Evolutionary conservation across 2,888 invertebrate species (phyloP), one percentile per base, ranked within the genome.

Genomic region (Anthrax anthrax): DNA sequence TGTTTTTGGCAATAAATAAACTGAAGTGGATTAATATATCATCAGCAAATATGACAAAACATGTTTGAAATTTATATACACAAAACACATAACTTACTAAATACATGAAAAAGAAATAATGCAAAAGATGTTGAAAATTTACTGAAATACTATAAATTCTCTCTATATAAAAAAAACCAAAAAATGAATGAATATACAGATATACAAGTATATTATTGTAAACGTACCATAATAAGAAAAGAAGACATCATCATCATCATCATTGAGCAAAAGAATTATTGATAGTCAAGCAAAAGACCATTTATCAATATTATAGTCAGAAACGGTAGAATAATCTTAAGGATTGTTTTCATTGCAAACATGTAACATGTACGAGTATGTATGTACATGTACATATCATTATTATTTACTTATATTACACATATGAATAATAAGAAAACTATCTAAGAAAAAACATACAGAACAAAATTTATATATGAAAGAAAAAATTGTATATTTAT

Each of bases 231-330:
- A n/a, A n/a, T n/a, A 37, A 37, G 44, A 32, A 27, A 42, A 34
- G 14, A 39, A 16, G 39, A 29, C n/a, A 29, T 18, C 43, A 47
- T 47, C 43, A 46, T 23, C 23, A 23, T 23, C 8, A 23, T 23
- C 23, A 23, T 23, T 23, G 40, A 42, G 39, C 42, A 43, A 46
- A 50, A 44, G 48, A 46, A 51, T 51, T 51, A 51, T 51, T 51
- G 48, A 51, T 51, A 48, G 50, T 42, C 48, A 40, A n/a, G 46
- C 36, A 51, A 43, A 44, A 44, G 41, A 37, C 46, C 39, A 45
- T 48, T 51, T 48, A 48, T 51, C 50, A 51, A 51, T 48, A 48
- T 48, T 51, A 48, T 44, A 48, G 48, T 50, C 50, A 50, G 37
- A 39, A 48, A 44, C 46, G 42, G 46, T 18, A 46, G 46, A 37